Evolutionary conservation across 1,140 invertebrate genomes (phyloP).

Genomic region (Pteromalus puparum): DNA sequence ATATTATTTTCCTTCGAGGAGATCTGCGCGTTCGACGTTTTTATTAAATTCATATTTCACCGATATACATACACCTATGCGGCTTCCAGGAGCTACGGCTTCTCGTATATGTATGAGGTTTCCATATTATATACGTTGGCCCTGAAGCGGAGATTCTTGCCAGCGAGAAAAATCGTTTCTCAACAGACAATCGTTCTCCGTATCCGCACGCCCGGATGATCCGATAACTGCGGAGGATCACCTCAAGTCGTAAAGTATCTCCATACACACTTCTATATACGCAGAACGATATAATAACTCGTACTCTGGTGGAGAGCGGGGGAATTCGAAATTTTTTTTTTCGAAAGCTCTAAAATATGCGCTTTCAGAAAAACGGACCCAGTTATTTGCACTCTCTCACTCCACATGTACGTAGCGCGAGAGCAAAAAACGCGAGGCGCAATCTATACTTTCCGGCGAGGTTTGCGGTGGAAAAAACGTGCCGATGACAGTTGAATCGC

Average conservation of each 20-base stretch:
- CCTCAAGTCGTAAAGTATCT: neutral
- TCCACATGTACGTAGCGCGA: neutral
- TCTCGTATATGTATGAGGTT: neutral
- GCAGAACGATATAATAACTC: too few species aligned
- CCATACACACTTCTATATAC: neutral
- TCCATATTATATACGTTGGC: neutral
- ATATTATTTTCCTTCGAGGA: too few species aligned
- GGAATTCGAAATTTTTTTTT: neutral
- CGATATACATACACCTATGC: neutral
- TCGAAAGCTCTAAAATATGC: neutral
- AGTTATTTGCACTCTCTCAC: neutral
- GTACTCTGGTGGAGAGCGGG: neutral
- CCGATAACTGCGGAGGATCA: neutral
- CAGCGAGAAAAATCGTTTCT: neutral
- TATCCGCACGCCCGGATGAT: neutral
- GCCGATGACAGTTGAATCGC: constrained; percentile 57
- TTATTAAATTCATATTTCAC: neutral
- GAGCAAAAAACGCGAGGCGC: neutral
- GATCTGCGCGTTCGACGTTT: neutral
- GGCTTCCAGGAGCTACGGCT: neutral
- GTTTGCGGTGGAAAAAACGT: constrained; percentile 57
- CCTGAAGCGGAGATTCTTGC: neutral
- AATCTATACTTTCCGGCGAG: neutral
- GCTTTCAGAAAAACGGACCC: neutral
- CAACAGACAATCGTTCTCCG: neutral